Conservation (phyloP, 23 tunicate genomes). For the Trididemnum nubilum region DNA sequence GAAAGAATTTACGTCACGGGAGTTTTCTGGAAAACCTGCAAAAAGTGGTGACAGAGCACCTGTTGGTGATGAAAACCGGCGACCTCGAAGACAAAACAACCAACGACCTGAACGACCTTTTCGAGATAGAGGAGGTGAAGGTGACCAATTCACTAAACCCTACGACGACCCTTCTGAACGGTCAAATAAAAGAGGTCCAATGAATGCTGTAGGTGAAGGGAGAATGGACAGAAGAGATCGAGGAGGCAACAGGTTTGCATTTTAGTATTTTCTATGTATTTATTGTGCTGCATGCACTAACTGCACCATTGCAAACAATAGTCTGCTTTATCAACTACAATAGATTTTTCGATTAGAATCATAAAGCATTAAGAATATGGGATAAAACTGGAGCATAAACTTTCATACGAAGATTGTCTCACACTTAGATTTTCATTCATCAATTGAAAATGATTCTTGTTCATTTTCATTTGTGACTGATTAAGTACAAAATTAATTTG, state of each 20-base stretch:
- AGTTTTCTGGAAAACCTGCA: not conserved
- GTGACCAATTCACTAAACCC: constrained; percentile 41
- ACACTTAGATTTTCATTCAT: too few relatives aligned
- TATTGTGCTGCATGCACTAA: too few relatives aligned
- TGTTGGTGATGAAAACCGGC: constrained; percentile 71
- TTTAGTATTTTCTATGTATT: too few relatives aligned
- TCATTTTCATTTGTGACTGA: too few relatives aligned
- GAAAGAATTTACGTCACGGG: constrained; percentile 1
- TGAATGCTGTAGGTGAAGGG: not conserved
- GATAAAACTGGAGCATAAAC: too few relatives aligned
- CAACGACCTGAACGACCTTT: constrained; percentile 11
- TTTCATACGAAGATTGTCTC: too few relatives aligned
- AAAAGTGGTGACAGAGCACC: not conserved
- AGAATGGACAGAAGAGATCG: constrained; percentile 18
- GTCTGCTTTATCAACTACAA: too few relatives aligned
- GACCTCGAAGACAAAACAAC: constrained; percentile 69
- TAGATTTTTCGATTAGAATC: too few relatives aligned
- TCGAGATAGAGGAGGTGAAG: constrained; percentile 44
- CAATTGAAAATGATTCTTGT: too few relatives aligned
- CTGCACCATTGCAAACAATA: too few relatives aligned
- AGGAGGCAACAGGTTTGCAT: constrained; percentile 29
- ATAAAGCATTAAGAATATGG: too few relatives aligned
- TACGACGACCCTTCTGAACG: constrained; percentile 19
- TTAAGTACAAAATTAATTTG: too few relatives aligned
- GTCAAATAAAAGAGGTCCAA: not conserved